Evolutionary conservation across 2,797 vertebrate species (phyloP).

Genomic region (Bradypodion ventrale): DNA sequence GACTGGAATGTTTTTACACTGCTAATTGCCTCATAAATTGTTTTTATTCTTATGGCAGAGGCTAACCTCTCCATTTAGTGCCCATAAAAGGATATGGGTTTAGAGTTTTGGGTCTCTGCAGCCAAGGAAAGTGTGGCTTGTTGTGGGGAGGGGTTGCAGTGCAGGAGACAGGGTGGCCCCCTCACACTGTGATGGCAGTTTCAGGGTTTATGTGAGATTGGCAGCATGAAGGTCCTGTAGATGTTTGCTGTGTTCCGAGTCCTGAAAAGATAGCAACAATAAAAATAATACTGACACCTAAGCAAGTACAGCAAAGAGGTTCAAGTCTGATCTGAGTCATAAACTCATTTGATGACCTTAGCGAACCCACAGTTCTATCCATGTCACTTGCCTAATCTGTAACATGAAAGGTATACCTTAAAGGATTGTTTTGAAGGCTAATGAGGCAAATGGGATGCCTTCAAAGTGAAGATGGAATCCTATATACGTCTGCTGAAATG

Average conservation of each 20-base stretch:
- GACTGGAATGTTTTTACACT: constrained; percentile 63
- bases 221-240: constrained; percentile 24
- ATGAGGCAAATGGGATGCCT: no score
- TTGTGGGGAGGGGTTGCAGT: constrained; percentile 13
- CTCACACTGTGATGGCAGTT: constrained; percentile 49
- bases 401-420: neutral
- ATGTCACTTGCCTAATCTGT: neutral
- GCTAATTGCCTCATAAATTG: constrained; percentile 72
- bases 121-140: constrained; percentile 44
- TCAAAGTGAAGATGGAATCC: neutral
- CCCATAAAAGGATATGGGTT: constrained; percentile 69
- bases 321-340: neutral
- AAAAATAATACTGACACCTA: neutral
- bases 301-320: neutral
- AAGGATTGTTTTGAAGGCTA: neutral
- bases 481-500: neutral
- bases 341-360: neutral
- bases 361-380: neutral
- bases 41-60: constrained; percentile 68
- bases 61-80: constrained; percentile 68
- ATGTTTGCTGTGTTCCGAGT: neutral
- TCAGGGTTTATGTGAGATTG: constrained; percentile 30
- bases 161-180: constrained; percentile 20
- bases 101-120: constrained; percentile 54
- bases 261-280: neutral